A percentile compares a stretch with the other conserved stretches of the same genome.
Evolutionary conservation across 2,888 invertebrate genomes (phyloP).

Genomic region (Chesias legatella): DNA sequence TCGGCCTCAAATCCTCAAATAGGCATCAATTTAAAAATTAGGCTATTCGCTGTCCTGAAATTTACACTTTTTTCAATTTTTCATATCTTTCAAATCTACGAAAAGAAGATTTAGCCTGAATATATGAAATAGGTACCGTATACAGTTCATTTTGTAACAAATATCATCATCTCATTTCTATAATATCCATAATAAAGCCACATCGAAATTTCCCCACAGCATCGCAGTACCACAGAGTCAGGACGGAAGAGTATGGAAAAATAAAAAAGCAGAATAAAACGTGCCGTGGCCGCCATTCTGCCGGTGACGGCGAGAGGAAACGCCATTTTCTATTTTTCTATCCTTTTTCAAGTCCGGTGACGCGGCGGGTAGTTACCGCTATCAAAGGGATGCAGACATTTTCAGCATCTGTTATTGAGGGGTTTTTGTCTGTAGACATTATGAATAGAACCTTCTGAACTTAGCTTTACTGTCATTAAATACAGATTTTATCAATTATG

Average conservation of each 20-base stretch:
- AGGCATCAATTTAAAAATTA: too few species aligned
- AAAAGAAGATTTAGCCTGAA: too few species aligned
- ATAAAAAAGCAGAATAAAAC: slow-evolving; percentile 55
- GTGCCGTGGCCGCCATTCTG: slow-evolving; percentile 65
- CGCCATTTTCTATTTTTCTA: slow-evolving; percentile 63
- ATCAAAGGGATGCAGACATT: slow-evolving; percentile 25
- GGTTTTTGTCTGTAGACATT: slow-evolving; percentile 15
- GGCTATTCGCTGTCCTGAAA: too few species aligned
- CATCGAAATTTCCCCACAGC: slow-evolving; percentile 6
- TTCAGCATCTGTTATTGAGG: slow-evolving; percentile 26
- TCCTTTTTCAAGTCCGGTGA: slow-evolving; percentile 43
- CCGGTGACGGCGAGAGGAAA: slow-evolving; percentile 70
- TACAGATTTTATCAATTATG: too few species aligned
- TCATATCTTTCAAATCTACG: too few species aligned
- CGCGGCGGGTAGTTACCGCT: slow-evolving; percentile 26
- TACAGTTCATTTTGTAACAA: too few species aligned
- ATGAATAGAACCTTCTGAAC: neutral
- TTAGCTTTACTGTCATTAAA: neutral
- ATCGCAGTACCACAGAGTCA: slow-evolving; percentile 39
- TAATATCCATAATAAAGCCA: too few species aligned
- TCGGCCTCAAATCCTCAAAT: too few species aligned
- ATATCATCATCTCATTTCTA: too few species aligned
- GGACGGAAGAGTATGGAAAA: slow-evolving; percentile 56
- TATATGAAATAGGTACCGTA: too few species aligned
- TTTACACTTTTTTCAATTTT: too few species aligned